Percentiles rank a stretch among this genome's conserved stretches.
phyloP scores from a whole-genome alignment of 2,888 invertebrate genomes.

The Napeogenes inachia region DNA sequence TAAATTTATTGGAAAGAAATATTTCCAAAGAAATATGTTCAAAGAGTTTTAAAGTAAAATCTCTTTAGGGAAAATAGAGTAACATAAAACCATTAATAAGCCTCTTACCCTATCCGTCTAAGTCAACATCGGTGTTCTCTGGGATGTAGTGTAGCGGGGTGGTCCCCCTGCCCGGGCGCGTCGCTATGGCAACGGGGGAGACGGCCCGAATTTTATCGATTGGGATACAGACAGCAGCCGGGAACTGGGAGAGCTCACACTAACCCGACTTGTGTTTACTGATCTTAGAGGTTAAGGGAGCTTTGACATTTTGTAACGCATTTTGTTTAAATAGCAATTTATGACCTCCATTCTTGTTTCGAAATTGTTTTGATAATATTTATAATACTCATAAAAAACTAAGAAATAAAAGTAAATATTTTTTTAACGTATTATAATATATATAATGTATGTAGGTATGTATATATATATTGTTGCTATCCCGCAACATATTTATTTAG shows the following conservation, averaged over 20 bases:
- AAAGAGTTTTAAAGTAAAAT: constrained; percentile 35
- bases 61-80: constrained; percentile 53
- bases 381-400: not conserved
- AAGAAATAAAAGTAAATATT: not conserved
- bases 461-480: too few relatives aligned
- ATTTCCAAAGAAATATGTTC: constrained; percentile 13
- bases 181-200: constrained; percentile 69
- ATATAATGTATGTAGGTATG: too few relatives aligned
- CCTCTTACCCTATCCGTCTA: constrained; percentile 77
- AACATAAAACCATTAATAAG: constrained; percentile 77
- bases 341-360: constrained; percentile 33
- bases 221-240: constrained; percentile 74
- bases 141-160: constrained; percentile 53
- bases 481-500: too few relatives aligned
- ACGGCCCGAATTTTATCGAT: constrained; percentile 78
- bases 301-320: constrained; percentile 65
- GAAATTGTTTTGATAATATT: not conserved
- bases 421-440: too few relatives aligned
- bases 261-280: constrained; percentile 74
- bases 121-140: constrained; percentile 74
- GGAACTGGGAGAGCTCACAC: constrained; percentile 61
- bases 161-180: constrained; percentile 47
- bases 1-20: constrained; percentile 4
- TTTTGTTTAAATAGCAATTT: constrained; percentile 51
- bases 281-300: constrained; percentile 70